Conservation (phyloP, 2,888 invertebrate genomes). For the Chymomyza amoena region DNA sequence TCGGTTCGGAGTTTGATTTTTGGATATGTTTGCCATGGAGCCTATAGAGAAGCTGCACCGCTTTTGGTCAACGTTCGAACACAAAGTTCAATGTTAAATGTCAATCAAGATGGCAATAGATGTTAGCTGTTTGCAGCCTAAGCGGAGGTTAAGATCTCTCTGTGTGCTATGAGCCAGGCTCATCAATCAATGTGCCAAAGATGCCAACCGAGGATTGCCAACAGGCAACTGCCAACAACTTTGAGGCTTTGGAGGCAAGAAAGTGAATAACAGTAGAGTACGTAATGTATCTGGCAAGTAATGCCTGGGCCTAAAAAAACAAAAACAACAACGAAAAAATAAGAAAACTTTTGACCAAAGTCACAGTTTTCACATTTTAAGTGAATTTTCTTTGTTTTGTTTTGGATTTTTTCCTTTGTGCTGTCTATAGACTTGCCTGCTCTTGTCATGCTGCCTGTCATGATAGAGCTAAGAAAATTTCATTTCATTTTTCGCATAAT, state of each 20-base stretch:
- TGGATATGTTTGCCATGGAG: neutral
- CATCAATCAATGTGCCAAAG: conserved; percentile 56
- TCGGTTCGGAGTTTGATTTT: neutral
- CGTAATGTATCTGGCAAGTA: conserved; percentile 16
- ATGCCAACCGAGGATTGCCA: conserved; percentile 7
- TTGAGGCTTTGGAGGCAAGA: neutral
- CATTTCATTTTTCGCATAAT: conserved; percentile 1
- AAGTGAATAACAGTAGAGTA: conserved; percentile 12
- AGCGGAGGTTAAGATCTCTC: conserved; percentile 4
- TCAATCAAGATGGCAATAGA: conserved; percentile 54
- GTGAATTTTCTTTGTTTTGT: conserved; percentile 35
- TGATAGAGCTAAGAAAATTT: conserved; percentile 16
- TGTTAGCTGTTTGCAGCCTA: conserved; percentile 17
- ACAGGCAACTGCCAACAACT: conserved; percentile 25
- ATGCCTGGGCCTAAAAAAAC: conserved; percentile 16
- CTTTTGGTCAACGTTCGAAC: conserved; percentile 29
- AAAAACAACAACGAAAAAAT: conserved; percentile 11
- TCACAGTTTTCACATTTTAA: conserved; percentile 35
- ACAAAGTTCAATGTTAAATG: conserved; percentile 68
- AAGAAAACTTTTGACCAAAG: neutral
- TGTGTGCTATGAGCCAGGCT: conserved; percentile 14
- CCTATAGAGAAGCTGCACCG: conserved; percentile 1
- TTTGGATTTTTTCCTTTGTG: neutral
- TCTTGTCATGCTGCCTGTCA: conserved; percentile 30
- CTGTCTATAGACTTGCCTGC: conserved; percentile 14